phyloP scores from a whole-genome alignment of 37 sponge, comb jelly and placozoan genomes.

The Chondrosia reniformis region DNA sequence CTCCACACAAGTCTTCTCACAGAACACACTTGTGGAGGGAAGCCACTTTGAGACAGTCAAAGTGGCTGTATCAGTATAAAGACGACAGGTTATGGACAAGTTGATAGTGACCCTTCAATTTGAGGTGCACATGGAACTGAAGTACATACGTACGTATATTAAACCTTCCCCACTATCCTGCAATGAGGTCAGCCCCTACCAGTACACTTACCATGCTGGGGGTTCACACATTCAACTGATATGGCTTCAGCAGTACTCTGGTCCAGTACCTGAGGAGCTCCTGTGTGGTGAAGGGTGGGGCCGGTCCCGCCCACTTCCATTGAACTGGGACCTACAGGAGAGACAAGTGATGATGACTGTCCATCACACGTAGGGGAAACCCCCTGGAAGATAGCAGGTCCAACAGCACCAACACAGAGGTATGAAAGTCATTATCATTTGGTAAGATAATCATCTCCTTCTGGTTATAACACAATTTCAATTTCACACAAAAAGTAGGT shows the following conservation, averaged over 20 bases:
- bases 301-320: conserved; percentile 18
- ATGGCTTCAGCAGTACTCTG: conserved; percentile 12
- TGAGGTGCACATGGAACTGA: neutral
- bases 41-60: no score
- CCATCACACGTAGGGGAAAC: neutral
- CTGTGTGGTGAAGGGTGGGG: conserved; percentile 23
- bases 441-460: no score
- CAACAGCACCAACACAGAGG: neutral
- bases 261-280: conserved; percentile 23
- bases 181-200: neutral
- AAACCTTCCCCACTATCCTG: neutral
- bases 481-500: no score
- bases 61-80: no score
- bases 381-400: neutral
- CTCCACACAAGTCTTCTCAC: no score
- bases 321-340: conserved; percentile 17
- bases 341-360: neutral
- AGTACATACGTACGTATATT: neutral
- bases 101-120: neutral
- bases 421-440: neutral
- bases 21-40: no score
- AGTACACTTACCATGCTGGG: conserved; percentile 13
- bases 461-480: no score
- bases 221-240: conserved; percentile 14
- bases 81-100: no score